A percentile compares a stretch with the other conserved stretches of the same genome.
These are phyloP conservation scores for Rhabdomys pumilio DNA, from an alignment of 2,797 vertebrate species.

Conservation along the genomic window DNA sequence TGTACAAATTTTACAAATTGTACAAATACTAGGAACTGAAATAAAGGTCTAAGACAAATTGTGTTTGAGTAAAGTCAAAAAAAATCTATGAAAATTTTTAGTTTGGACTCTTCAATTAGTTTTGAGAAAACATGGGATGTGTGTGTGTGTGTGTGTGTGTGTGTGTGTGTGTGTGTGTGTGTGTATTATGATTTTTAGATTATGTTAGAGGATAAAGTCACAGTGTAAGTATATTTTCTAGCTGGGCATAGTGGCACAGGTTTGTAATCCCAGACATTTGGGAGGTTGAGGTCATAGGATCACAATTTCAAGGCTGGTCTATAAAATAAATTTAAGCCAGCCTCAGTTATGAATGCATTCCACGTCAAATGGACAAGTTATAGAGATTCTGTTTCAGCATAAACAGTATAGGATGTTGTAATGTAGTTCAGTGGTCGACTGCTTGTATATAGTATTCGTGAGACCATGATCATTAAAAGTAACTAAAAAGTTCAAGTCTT, in stretches of 20 bases:
- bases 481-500: background rate
- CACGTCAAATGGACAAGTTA: background rate
- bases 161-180: too few relatives aligned
- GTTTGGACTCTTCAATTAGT: conserved; percentile 7
- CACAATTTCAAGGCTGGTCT: background rate
- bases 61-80: conserved; percentile 2
- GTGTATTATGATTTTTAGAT: background rate
- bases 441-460: too few relatives aligned
- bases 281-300: background rate
- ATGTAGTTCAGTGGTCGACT: background rate
- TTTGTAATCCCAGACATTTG: background rate
- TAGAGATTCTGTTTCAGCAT: background rate
- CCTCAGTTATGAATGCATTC: background rate
- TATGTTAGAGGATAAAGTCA: background rate
- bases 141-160: background rate
- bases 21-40: background rate
- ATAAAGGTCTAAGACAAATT: conserved; percentile 30
- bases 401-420: too few relatives aligned
- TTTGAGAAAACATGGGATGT: conserved; percentile 9
- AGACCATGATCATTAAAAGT: background rate
- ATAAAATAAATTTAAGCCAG: background rate
- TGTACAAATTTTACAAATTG: background rate
- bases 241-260: background rate
- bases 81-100: conserved; percentile 33
- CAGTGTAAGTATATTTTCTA: background rate